A percentile compares a stretch with the other conserved stretches of the same genome.
Evolutionary conservation across 2,888 invertebrate species (phyloP).

Genomic region (Lasioglossum malachurum): DNA sequence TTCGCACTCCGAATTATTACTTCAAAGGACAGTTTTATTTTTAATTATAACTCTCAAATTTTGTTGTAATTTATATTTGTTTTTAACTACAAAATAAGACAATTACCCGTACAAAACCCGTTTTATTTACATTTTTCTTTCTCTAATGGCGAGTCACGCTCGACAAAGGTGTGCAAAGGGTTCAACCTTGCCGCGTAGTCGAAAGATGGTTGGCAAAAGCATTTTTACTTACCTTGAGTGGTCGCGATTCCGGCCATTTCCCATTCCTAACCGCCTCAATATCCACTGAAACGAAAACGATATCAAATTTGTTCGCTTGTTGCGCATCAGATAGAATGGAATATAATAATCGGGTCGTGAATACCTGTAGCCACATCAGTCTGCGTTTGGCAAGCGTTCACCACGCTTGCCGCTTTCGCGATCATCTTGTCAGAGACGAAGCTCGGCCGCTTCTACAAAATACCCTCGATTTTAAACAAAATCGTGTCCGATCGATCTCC

Average conservation of each 20-base stretch:
- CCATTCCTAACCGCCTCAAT: constrained; percentile 82
- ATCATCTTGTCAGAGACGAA: constrained; percentile 82
- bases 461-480: constrained; percentile 6
- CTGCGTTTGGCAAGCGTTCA: constrained; percentile 81
- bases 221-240: constrained; percentile 77
- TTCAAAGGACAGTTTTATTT: too few species aligned
- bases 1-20: too few species aligned
- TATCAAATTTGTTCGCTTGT: neutral
- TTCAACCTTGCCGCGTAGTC: neutral
- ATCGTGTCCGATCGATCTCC: neutral
- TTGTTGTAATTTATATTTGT: too few species aligned
- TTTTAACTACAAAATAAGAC: too few species aligned
- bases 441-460: constrained; percentile 78
- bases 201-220: neutral
- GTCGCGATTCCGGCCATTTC: constrained; percentile 79
- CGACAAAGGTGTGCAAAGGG: too few species aligned
- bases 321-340: neutral
- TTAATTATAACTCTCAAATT: too few species aligned
- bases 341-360: constrained; percentile 42
- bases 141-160: too few species aligned
- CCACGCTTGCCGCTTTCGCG: constrained; percentile 79
- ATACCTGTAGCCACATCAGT: constrained; percentile 81
- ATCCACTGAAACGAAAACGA: constrained; percentile 75
- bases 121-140: too few species aligned
- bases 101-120: too few species aligned